phyloP scores from a whole-genome alignment of 92 coral and sea anemone genomes.

The Parazoanthus atlanticus region DNA sequence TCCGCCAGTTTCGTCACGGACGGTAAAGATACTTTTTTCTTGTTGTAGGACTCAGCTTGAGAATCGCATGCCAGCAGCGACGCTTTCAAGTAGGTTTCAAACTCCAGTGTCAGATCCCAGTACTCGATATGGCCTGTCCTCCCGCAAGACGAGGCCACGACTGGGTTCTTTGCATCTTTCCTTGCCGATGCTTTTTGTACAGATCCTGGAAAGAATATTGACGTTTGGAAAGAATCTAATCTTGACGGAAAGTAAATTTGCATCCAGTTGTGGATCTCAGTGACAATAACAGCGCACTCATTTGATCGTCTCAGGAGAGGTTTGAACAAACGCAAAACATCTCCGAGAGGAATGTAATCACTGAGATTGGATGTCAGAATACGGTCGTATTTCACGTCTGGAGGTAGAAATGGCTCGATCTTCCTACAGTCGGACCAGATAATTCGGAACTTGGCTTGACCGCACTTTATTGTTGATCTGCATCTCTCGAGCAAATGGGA shows the following conservation, averaged over 20 bases:
- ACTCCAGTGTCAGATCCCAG: constrained; percentile 50
- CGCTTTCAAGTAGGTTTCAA: constrained; percentile 64
- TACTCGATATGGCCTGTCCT: constrained; percentile 51
- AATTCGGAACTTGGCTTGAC: too few relatives aligned
- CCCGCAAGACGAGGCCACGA: constrained; percentile 44
- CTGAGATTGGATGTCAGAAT: too few relatives aligned
- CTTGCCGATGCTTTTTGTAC: constrained; percentile 32
- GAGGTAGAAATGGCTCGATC: too few relatives aligned
- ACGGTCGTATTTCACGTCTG: too few relatives aligned
- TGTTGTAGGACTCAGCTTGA: not conserved
- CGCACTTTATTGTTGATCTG: too few relatives aligned
- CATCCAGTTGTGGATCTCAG: constrained; percentile 43
- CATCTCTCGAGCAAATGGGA: too few relatives aligned
- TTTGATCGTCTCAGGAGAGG: too few relatives aligned
- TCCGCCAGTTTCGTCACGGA: not conserved
- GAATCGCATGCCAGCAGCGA: constrained; percentile 38
- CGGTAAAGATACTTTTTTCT: not conserved
- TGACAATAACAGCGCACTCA: too few relatives aligned
- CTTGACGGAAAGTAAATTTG: constrained; percentile 4
- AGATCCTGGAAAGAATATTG: not conserved
- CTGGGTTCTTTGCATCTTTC: constrained; percentile 54
- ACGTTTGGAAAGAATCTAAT: not conserved
- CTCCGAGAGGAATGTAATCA: too few relatives aligned
- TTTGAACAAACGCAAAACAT: too few relatives aligned
- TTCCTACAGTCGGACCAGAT: too few relatives aligned